Base-by-base conservation (phyloP, 2,797 vertebrate species). In the Labroides dimidiatus region DNA sequence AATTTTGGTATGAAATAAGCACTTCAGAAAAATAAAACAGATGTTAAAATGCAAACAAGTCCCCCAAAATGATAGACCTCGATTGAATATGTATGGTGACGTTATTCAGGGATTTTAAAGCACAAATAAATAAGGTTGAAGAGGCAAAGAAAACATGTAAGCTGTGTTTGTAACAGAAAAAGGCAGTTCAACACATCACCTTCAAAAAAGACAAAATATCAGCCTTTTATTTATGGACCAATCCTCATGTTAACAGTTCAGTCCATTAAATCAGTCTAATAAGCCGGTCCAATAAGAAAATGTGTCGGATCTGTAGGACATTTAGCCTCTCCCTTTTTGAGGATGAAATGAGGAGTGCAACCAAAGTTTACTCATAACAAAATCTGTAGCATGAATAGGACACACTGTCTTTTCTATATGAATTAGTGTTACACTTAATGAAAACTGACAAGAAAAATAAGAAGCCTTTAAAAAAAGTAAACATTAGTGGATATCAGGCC, bases 41-140 rank as follows among this genome's bases (percentile, higher is more conserved):
- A 17, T 8, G 10, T 10, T 48, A 50, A 59, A 48, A 64, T 27
- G 67, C 23, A 69, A 49, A 12, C n/a, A 30, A 27, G 0, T 21
- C 48, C 48, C n/a, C 17, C 21, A 37, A 53, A 59, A 54, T 45
- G 15, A 24, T 3, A 50, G 9, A 70, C 16, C 39, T 67, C 23
- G 47, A 62, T 49, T 67, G 68, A 73, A 65, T 53, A 54, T 52
- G 16, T 19, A 36, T 6, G 36, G 16, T 52, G 56, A 64, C 45
- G 57, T 53, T 64, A 61, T 54, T 69, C 13, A 13, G 63, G 14
- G 49, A 68, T 69, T n/a, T 79, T 60, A 74, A 51, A 69, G 68
- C 43, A 63, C 59, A 84, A 80, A 87, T 84, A 90, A 85, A 88
- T 83, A 80, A 71, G 16, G 42, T 77, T 41, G 50, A 70, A 79